Evolutionary conservation across 2,797 vertebrate genomes (phyloP).

Genomic region (Eulemur mongoz): DNA sequence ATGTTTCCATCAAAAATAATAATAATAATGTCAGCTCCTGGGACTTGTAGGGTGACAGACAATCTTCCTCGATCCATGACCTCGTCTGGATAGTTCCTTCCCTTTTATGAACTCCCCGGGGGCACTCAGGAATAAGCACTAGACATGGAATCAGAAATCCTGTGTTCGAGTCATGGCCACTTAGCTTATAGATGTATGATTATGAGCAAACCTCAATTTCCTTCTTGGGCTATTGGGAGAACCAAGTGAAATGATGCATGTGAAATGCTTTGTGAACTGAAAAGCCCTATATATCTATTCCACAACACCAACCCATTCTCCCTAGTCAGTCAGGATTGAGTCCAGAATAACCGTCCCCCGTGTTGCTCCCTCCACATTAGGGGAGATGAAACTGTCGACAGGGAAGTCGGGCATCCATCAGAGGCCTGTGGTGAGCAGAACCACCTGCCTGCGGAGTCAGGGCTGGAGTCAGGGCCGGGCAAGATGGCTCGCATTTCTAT

Average conservation of each 20-base stretch:
- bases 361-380: constrained; percentile 40
- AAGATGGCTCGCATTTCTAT: background rate
- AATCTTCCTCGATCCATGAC: background rate
- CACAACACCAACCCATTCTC: background rate
- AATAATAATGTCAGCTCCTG: background rate
- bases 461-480: background rate
- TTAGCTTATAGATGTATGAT: background rate
- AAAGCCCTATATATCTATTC: constrained; percentile 14
- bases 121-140: background rate
- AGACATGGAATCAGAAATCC: background rate
- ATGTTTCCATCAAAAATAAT: background rate
- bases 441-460: background rate
- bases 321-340: constrained; percentile 24
- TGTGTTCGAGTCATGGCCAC: background rate
- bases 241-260: constrained; percentile 9
- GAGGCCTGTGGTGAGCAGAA: constrained; percentile 6
- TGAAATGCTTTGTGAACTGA: constrained; percentile 35
- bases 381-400: constrained; percentile 67
- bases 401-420: constrained; percentile 69
- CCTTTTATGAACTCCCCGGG: background rate
- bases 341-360: constrained; percentile 51
- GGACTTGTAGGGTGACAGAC: background rate
- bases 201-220: background rate
- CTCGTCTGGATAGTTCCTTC: background rate
- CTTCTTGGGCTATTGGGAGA: background rate